Conservation (phyloP, 2,113 vertebrate genomes). For the Carassius gibelio region DNA sequence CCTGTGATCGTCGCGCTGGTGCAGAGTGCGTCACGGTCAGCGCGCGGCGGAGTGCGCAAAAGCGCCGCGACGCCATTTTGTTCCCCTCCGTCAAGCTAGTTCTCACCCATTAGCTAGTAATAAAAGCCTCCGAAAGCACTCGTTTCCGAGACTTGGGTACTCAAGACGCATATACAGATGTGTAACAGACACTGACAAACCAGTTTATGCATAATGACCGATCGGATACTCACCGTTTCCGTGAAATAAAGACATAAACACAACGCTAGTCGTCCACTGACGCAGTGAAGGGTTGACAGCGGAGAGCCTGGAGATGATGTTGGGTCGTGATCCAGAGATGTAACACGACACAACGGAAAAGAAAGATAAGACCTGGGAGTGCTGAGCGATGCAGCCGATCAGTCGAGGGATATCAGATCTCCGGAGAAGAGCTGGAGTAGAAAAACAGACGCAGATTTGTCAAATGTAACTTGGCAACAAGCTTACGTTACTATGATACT, state of each 20-base stretch:
- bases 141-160: fast-evolving
- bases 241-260: slow-evolving; percentile 99
- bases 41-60: slow-evolving; percentile 59
- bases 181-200: not conserved
- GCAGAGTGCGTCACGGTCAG: slow-evolving; percentile 79
- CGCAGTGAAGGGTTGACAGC: slow-evolving; percentile 85
- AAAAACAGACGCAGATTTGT: slow-evolving; percentile 5
- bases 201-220: not conserved
- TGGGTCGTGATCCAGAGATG: slow-evolving; percentile 51
- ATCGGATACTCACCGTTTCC: slow-evolving; percentile 85
- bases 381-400: slow-evolving; percentile 25
- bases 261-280: slow-evolving; percentile 96
- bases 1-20: slow-evolving; percentile 59
- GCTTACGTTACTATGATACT: not conserved
- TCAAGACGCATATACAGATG: not conserved
- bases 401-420: slow-evolving; percentile 1
- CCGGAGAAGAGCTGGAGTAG: slow-evolving; percentile 17
- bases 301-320: slow-evolving; percentile 64
- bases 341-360: slow-evolving; percentile 41
- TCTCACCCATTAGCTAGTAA: slow-evolving; percentile 29
- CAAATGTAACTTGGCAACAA: not conserved
- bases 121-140: not conserved
- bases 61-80: slow-evolving; percentile 79
- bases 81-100: slow-evolving; percentile 15
- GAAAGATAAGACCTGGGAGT: slow-evolving; percentile 20